Percentiles rank a stretch among this genome's conserved stretches.
Conservation (phyloP, 2,113 vertebrate genomes). For the Isurus oxyrinchus region DNA sequence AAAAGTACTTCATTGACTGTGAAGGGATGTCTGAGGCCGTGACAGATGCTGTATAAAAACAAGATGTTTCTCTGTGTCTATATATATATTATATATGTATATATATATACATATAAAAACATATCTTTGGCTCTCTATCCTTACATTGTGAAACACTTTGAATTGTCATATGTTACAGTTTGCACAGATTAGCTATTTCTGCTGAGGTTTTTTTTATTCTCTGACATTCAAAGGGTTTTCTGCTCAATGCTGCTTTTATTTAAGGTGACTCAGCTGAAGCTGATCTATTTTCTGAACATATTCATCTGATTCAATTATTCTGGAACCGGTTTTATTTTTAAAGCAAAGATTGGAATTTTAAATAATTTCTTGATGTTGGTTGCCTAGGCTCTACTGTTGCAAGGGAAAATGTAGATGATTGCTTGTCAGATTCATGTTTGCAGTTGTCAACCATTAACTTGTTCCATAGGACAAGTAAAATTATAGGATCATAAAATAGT, state of each 20-base stretch:
- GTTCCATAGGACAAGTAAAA: neutral
- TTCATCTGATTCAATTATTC: neutral
- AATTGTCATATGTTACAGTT: neutral
- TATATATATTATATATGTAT: neutral
- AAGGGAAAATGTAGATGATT: neutral
- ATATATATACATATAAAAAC: neutral
- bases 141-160: neutral
- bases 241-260: slow-evolving; percentile 4
- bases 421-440: neutral
- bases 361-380: neutral
- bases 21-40: neutral
- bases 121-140: neutral
- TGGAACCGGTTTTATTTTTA: neutral
- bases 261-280: slow-evolving; percentile 12
- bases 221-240: neutral
- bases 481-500: neutral
- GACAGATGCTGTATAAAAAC: neutral
- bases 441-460: neutral
- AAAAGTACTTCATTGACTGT: neutral
- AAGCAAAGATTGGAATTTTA: neutral
- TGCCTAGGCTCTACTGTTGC: neutral
- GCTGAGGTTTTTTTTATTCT: neutral
- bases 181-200: neutral
- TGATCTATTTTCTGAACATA: slow-evolving; percentile 1
- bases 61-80: neutral